Base-by-base conservation (phyloP, 1,140 invertebrate species). In the Hirudo medicinalis region DNA sequence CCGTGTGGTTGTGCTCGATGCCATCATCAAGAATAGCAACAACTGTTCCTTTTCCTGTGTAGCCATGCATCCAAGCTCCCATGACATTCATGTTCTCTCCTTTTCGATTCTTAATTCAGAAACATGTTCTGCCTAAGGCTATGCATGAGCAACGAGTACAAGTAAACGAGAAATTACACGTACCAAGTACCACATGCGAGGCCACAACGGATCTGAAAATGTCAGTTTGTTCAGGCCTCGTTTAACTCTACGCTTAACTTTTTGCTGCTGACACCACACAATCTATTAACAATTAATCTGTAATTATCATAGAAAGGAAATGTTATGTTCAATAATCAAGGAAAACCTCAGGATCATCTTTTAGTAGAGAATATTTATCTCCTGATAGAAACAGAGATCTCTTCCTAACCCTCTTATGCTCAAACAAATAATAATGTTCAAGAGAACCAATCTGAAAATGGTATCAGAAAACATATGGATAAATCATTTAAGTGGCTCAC, bases 181-280 rank as follows among this genome's bases (percentile, higher is more conserved):
- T 80, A 87, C 86, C 79, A 97, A 81, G 81, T 96, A 97, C 94
- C 94, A 97, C 82, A 97, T 92, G 76, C 90, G 88, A 25, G 88
- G 87, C 81, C 96, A 97, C 75, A 91, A 92, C 0, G 94, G 94
- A 85, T 97, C 94, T 2, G 89, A 89, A 40, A 67, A 72, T 20
- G n/a, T 36, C 22, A 43, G 32, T 11, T 54, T 68, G 63, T 71
- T 68, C 8, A 29, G 49, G n/a, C 27, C 71, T 17, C 71, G 57
- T 54, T 71, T 71, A 32, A 71, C 71, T 66, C 71, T 43, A 19
- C 40, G 57, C 13, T 40, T 43, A 1, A 66, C 11, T 57, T 40
- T 53, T 29, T 71, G 71, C 20, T 71, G 71, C n/a, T 69, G 20
- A 13, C 36, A 54, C 71, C 71, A 71, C 36, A 11, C 27, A 11